phyloP scores from a whole-genome alignment of 2,888 invertebrate genomes.

The Geophilus truncorum region DNA sequence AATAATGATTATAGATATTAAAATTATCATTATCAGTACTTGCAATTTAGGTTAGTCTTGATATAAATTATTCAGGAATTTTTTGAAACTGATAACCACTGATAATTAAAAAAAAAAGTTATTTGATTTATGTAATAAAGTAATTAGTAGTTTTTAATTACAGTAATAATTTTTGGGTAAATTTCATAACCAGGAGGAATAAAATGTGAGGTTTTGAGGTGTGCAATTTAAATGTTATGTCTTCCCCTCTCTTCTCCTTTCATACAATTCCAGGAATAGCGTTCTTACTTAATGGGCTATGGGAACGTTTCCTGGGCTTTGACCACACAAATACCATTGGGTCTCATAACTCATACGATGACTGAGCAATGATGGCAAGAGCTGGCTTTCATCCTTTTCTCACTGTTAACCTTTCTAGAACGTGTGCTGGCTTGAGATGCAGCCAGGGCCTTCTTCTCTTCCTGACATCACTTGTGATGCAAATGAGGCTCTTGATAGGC shows the following conservation, averaged over 20 bases:
- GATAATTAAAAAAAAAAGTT: no score
- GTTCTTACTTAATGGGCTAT: constrained; percentile 19
- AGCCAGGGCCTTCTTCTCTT: constrained; percentile 22
- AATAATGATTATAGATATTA: not conserved
- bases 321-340: constrained; percentile 21
- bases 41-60: no score
- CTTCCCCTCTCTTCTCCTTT: not conserved
- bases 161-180: not conserved
- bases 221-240: constrained; percentile 12
- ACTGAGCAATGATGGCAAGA: constrained; percentile 25
- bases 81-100: no score
- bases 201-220: not conserved
- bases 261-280: constrained; percentile 18
- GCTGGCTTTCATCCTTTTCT: constrained; percentile 17
- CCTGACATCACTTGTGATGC: constrained; percentile 30
- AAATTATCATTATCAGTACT: no score
- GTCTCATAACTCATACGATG: constrained; percentile 25
- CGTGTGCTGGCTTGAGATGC: constrained; percentile 29
- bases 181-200: not conserved
- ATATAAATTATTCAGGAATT: no score
- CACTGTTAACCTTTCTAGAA: constrained; percentile 19
- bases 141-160: not conserved
- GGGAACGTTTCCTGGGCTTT: constrained; percentile 27
- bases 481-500: constrained; percentile 29
- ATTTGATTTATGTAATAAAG: no score